Percentiles rank a stretch among this genome's conserved stretches.
These are phyloP conservation scores for Calephelis perditalis DNA, from an alignment of 2,888 invertebrate species.

Conservation along the genomic window DNA sequence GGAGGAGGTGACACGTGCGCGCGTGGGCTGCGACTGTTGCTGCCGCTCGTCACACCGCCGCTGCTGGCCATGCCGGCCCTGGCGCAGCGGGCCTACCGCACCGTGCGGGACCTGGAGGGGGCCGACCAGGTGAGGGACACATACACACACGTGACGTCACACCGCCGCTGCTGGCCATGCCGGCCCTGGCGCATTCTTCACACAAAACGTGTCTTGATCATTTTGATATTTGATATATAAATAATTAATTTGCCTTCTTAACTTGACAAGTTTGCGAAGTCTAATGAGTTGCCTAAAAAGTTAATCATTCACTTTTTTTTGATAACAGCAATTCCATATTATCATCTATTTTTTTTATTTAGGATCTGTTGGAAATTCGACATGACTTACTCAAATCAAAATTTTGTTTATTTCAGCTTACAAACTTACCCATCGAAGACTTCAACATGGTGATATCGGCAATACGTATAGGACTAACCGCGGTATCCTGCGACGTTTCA, in stretches of 20 bases:
- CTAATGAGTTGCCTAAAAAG: no score
- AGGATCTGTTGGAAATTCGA: no score
- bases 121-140: constrained; percentile 48
- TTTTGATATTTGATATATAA: no score
- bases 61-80: constrained; percentile 57
- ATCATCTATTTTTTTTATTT: no score
- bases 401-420: constrained; percentile 45
- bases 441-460: constrained; percentile 69
- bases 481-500: constrained; percentile 68
- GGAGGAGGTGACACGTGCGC: constrained; percentile 44
- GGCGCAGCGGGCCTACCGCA: constrained; percentile 56
- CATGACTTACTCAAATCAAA: no score
- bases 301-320: no score
- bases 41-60: constrained; percentile 45
- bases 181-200: constrained; percentile 45
- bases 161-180: constrained; percentile 53
- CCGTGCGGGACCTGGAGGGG: constrained; percentile 53
- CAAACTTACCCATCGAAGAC: constrained; percentile 57
- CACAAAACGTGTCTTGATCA: no score
- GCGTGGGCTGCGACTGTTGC: constrained; percentile 53
- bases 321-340: no score
- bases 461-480: constrained; percentile 62
- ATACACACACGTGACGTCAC: constrained; percentile 23
- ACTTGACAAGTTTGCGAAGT: no score
- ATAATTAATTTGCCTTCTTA: no score